A percentile compares a stretch with the other conserved stretches of the same genome.
phyloP scores from a whole-genome alignment of 1,140 invertebrate species.

The Apis mellifera region Amel_HAv3.1 CM009933.2:3582001-3582500 shows the following conservation, averaged over 20 bases:
- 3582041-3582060: conserved; percentile 62
- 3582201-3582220: background rate
- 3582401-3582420: background rate
- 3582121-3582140: conserved; percentile 56
- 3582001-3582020: conserved; percentile 46
- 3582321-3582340: too few species aligned
- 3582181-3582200: background rate
- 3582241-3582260: too few species aligned
- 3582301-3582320: too few species aligned
- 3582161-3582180: background rate
- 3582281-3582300: too few species aligned
- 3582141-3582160: background rate
- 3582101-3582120: conserved; percentile 56
- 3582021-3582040: conserved; percentile 66
- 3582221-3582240: too few species aligned
- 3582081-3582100: conserved; percentile 23
- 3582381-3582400: too few species aligned
- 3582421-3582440: conserved; percentile 12
- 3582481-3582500: conserved; percentile 36
- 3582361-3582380: too few species aligned
- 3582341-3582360: too few species aligned
- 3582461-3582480: conserved; percentile 13
- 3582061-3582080: conserved; percentile 56
- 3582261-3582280: too few species aligned
- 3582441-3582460: background rate